Conservation (phyloP, 2,797 vertebrate genomes). For the Sebastes miniatus region DNA sequence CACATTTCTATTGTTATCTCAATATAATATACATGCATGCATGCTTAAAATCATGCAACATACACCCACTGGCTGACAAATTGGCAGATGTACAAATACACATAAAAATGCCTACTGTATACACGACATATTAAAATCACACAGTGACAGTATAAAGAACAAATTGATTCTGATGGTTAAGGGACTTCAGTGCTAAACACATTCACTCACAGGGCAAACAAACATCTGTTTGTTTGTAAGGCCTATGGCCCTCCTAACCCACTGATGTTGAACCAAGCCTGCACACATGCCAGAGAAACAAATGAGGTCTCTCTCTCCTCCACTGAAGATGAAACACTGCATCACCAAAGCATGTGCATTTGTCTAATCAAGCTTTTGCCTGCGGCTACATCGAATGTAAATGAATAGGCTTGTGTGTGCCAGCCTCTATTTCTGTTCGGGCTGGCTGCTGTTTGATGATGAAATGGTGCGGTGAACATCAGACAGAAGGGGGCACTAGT, state of each 20-base stretch:
- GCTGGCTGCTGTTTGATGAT: slow-evolving; percentile 63
- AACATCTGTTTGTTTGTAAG: slow-evolving; percentile 76
- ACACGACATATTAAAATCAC: slow-evolving; percentile 51
- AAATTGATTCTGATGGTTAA: slow-evolving; percentile 70
- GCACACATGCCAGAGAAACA: slow-evolving; percentile 70
- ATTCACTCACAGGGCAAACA: slow-evolving; percentile 72
- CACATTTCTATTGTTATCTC: not conserved
- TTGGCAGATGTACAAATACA: slow-evolving; percentile 21
- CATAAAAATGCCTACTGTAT: slow-evolving; percentile 5
- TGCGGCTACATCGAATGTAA: slow-evolving; percentile 71
- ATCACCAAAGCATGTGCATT: slow-evolving; percentile 79
- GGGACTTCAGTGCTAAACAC: slow-evolving; percentile 54
- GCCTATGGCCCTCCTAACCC: slow-evolving; percentile 74
- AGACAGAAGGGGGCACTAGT: slow-evolving; percentile 95
- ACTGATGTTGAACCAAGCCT: slow-evolving; percentile 76
- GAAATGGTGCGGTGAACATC: slow-evolving; percentile 75
- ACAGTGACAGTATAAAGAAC: slow-evolving; percentile 44
- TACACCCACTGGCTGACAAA: not conserved
- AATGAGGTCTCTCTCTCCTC: slow-evolving; percentile 76
- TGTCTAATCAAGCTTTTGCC: slow-evolving; percentile 81
- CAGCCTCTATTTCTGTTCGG: slow-evolving; percentile 75
- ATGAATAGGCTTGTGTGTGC: slow-evolving; percentile 74
- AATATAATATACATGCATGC: not conserved
- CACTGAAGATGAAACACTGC: slow-evolving; percentile 81
- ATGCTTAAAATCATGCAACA: not conserved